These are phyloP conservation scores for Borostomias antarcticus DNA, from an alignment of 2,797 vertebrate genomes.

Conservation along the genomic window DNA sequence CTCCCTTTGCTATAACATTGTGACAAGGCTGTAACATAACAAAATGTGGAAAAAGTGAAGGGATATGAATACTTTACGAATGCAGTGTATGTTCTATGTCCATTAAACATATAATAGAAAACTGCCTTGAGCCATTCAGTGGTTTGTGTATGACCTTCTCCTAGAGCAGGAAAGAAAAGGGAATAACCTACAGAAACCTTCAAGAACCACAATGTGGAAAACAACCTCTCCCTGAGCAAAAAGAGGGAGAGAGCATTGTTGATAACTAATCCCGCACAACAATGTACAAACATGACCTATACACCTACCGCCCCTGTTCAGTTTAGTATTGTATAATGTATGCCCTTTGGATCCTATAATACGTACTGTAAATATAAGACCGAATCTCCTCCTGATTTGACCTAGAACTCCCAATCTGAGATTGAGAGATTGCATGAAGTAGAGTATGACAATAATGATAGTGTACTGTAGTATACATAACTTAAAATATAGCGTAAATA, in stretches of 20 bases:
- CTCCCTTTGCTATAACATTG: no score
- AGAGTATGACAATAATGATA: no score
- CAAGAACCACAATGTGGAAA: background rate
- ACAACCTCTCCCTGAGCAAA: background rate
- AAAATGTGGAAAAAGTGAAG: no score
- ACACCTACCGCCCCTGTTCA: background rate
- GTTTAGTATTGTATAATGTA: background rate
- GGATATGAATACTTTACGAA: no score
- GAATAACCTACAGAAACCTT: background rate
- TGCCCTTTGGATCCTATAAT: background rate
- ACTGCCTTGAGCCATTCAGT: conserved; percentile 10
- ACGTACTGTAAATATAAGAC: background rate
- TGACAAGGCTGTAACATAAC: no score
- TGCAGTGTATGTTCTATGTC: no score
- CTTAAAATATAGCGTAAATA: background rate
- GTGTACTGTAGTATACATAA: background rate
- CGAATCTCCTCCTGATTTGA: background rate
- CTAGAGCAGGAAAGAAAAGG: background rate
- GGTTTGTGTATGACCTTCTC: background rate
- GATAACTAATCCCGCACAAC: background rate
- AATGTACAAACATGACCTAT: background rate
- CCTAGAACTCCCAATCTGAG: background rate
- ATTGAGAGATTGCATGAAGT: background rate
- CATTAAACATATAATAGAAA: background rate
- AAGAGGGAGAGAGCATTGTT: background rate